phyloP scores from a whole-genome alignment of 2,113 vertebrate genomes.

The Willisornis vidua region DNA sequence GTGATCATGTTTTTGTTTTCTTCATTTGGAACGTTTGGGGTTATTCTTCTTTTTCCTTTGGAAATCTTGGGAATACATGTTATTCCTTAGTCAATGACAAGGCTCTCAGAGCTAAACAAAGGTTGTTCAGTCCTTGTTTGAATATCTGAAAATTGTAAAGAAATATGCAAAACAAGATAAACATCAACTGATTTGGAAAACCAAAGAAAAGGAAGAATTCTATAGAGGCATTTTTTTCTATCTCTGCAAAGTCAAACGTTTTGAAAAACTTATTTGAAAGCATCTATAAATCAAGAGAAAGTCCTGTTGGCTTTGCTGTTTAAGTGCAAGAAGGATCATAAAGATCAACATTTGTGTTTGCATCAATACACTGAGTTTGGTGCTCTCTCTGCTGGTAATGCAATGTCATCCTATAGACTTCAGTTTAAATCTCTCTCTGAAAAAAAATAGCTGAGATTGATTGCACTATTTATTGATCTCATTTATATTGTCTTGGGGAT shows the following conservation, averaged over 20 bases:
- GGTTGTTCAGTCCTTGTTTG: neutral
- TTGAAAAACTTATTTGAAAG: neutral
- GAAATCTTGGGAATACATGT: neutral
- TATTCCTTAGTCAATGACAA: neutral
- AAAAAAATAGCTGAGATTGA: neutral
- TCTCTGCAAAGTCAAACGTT: neutral
- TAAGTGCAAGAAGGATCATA: neutral
- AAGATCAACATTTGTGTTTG: neutral
- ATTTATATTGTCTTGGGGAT: slow-evolving; percentile 30
- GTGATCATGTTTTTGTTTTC: neutral
- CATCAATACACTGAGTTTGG: neutral
- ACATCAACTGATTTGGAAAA: neutral
- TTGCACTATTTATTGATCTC: slow-evolving; percentile 28
- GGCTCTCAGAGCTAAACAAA: neutral
- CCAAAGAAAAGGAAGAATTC: neutral
- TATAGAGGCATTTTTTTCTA: neutral
- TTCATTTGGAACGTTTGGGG: neutral
- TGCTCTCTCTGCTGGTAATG: neutral
- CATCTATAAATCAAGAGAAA: neutral
- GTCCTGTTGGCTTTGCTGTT: neutral
- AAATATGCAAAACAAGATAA: neutral
- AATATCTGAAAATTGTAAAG: neutral
- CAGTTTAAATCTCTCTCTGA: neutral
- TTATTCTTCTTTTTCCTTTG: neutral
- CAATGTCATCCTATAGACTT: neutral